These are phyloP conservation scores for Lasiurus cinereus DNA, from an alignment of 2,113 vertebrate genomes.

Conservation along the genomic window DNA sequence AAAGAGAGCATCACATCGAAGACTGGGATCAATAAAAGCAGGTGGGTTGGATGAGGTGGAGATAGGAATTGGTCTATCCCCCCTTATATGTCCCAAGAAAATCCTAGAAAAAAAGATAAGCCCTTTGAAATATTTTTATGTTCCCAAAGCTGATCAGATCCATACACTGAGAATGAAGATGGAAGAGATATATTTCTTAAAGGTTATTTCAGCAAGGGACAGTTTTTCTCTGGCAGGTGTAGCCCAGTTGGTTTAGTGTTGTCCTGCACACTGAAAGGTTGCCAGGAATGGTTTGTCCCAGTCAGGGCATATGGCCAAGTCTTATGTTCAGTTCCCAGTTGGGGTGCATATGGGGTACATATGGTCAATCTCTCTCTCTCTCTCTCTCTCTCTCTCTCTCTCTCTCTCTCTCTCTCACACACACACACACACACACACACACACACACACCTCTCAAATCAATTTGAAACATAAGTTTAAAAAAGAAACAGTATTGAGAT, in stretches of 20 bases:
- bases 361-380: too few species aligned
- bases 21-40: not conserved
- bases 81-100: not conserved
- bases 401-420: too few species aligned
- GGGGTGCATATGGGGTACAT: too few species aligned
- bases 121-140: not conserved
- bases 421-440: too few species aligned
- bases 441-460: too few species aligned
- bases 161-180: not conserved
- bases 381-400: too few species aligned
- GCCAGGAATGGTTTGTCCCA: too few species aligned
- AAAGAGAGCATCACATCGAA: not conserved
- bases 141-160: not conserved
- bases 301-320: too few species aligned
- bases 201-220: slow-evolving; percentile 20
- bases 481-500: not conserved
- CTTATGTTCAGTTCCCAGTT: too few species aligned
- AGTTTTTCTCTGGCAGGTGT: not conserved
- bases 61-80: not conserved
- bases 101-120: slow-evolving; percentile 15
- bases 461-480: too few species aligned
- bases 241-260: too few species aligned
- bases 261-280: too few species aligned
- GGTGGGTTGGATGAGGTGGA: not conserved
- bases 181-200: not conserved